phyloP scores from a whole-genome alignment of 2,113 vertebrate genomes.

The Oostethus manadensis region DNA sequence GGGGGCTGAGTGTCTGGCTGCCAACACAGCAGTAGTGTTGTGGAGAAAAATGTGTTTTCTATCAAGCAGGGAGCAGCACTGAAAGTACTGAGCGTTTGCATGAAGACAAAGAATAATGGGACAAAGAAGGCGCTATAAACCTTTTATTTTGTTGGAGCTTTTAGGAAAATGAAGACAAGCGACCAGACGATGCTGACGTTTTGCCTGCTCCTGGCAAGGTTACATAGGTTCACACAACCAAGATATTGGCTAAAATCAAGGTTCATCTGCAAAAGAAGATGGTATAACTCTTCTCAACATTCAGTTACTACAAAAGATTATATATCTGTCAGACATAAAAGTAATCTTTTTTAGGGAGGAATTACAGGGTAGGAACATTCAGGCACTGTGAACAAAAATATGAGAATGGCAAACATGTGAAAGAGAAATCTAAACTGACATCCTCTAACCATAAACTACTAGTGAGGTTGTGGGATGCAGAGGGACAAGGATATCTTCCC shows the following conservation, averaged over 20 bases:
- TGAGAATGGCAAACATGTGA: slow-evolving; percentile 29
- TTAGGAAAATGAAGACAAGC: slow-evolving; percentile 36
- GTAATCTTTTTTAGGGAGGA: not conserved
- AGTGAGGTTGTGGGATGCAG: slow-evolving; percentile 23
- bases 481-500: slow-evolving; percentile 36
- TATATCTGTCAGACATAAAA: slow-evolving; percentile 2
- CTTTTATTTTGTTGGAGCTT: slow-evolving; percentile 56
- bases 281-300: slow-evolving; percentile 14
- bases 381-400: slow-evolving; percentile 10
- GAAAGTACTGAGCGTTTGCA: slow-evolving; percentile 22
- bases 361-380: slow-evolving; percentile 9
- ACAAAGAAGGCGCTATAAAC: slow-evolving; percentile 58
- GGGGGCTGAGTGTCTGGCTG: slow-evolving; percentile 31
- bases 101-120: slow-evolving; percentile 43
- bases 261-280: not conserved
- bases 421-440: slow-evolving; percentile 23
- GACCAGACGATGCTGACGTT: slow-evolving; percentile 28
- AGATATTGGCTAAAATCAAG: not conserved
- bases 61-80: slow-evolving; percentile 44
- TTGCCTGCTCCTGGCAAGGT: slow-evolving; percentile 24
- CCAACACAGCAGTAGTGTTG: slow-evolving; percentile 30
- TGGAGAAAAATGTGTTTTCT: slow-evolving; percentile 62
- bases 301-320: slow-evolving; percentile 11
- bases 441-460: slow-evolving; percentile 35
- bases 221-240: slow-evolving; percentile 35